phyloP scores from a whole-genome alignment of 2,113 vertebrate species.

The Picathartes gymnocephalus region DNA sequence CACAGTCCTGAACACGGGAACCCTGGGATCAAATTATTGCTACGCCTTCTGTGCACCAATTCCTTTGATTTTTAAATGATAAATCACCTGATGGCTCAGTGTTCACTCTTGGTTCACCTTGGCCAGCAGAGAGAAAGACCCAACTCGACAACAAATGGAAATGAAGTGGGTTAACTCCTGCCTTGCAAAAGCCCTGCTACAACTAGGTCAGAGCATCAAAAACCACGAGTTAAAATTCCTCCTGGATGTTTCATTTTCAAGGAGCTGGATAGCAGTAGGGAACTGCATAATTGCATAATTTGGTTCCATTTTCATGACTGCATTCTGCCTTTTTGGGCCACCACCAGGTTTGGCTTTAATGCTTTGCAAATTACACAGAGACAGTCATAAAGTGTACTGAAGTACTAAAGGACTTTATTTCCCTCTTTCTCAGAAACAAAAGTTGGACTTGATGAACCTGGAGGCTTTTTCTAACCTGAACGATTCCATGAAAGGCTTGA shows the following conservation, averaged over 20 bases:
- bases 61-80: not conserved
- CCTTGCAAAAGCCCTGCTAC: not conserved
- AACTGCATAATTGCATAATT: not conserved
- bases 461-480: not conserved
- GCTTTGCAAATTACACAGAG: not conserved
- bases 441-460: not conserved
- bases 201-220: not conserved
- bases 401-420: not conserved
- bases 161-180: not conserved
- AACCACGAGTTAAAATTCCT: not conserved
- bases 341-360: not conserved
- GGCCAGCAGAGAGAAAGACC: not conserved
- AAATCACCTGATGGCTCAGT: not conserved
- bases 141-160: not conserved
- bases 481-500: not conserved
- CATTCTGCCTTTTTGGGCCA: slow-evolving; percentile 1
- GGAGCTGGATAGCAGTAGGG: not conserved
- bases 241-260: not conserved
- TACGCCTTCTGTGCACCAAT: not conserved
- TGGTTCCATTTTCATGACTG: not conserved
- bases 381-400: not conserved
- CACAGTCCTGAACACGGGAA: not conserved
- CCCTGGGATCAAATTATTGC: not conserved
- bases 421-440: not conserved
- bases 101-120: not conserved